Base-by-base conservation (phyloP, 2,888 invertebrate genomes). In the Drosophila anomalata region DNA sequence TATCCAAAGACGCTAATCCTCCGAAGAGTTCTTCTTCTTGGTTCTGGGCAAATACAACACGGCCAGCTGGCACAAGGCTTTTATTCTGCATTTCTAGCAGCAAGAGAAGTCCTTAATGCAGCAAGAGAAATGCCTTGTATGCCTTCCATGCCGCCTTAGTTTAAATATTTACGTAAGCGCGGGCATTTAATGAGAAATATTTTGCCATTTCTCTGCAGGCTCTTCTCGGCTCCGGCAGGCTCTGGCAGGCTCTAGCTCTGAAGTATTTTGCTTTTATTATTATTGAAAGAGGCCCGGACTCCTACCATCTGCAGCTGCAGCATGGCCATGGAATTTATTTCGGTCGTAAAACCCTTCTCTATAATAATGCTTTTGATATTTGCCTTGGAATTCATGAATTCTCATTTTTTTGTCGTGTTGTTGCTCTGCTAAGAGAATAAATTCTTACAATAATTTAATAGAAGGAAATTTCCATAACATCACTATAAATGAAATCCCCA, bases 91-190 rank as follows among this genome's bases (percentile, higher is more conserved):
- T 62, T 55, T 66, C 42, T 24, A 56, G 46, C 47, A 6, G 20
- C 29, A 41, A 55, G 22, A 0, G 22, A 4, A 24, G 53, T 55
- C 72, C 53, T 72, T 58, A 55, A 42, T 71, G 53, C 53, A 60
- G 70, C 55, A 33, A 59, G 44, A 41, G 44, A 75, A 83, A 81
- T 70, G 63, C 63, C 61, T 8, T 9, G 3, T 17, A 42, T 42
- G 41, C 41, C 41, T 67, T 73, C 59, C 69, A 74, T 81, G 77
- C 67, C 66, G 68, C 65, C 57, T 72, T 57, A 76, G 72, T 61
- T 78, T 78, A 87, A 84, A 84, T 76, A 83, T 84, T 83, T 83
- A 78, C 80, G 53, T 67, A 76, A 76, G 68, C 78, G 69, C 73
- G 63, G 60, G 59, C 61, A 77, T 77, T 79, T 83, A 57, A 67